Conservation (phyloP, 2,113 vertebrate genomes). For the Tympanuchus pallidicinctus region DNA sequence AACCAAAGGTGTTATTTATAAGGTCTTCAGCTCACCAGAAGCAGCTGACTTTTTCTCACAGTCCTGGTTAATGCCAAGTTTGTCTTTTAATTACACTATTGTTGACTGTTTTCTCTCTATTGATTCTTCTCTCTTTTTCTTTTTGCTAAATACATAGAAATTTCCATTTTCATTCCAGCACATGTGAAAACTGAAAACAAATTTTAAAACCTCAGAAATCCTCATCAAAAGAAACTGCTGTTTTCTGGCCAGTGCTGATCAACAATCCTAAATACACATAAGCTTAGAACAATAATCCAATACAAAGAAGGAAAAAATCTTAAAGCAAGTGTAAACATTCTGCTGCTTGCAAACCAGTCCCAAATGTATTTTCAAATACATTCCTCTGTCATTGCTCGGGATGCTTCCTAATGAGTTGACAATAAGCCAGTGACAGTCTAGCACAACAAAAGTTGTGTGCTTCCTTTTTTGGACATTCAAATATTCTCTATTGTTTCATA, state of each 20-base stretch:
- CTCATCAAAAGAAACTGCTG: neutral
- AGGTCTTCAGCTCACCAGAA: neutral
- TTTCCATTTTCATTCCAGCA: neutral
- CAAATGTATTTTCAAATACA: slow-evolving; percentile 51
- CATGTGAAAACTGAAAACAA: neutral
- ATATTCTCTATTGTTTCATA: slow-evolving; percentile 57
- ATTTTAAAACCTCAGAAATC: slow-evolving; percentile 30
- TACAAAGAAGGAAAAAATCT: slow-evolving; percentile 24
- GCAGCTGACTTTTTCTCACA: neutral
- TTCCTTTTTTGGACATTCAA: slow-evolving; percentile 70
- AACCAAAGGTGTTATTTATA: neutral
- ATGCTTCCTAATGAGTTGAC: slow-evolving; percentile 60
- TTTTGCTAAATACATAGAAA: neutral
- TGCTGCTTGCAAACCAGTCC: slow-evolving; percentile 38
- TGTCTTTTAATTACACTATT: neutral
- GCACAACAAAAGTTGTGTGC: slow-evolving; percentile 45
- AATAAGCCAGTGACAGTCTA: slow-evolving; percentile 49
- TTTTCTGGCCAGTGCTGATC: neutral
- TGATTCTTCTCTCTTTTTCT: neutral
- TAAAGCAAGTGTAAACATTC: neutral
- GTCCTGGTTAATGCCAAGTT: neutral
- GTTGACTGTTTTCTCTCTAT: neutral
- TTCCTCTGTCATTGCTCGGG: slow-evolving; percentile 42
- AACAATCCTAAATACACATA: neutral
- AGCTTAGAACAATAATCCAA: slow-evolving; percentile 6